Evolutionary conservation across 2,888 invertebrate genomes (phyloP).

Genomic region (Lysandra coridon): DNA sequence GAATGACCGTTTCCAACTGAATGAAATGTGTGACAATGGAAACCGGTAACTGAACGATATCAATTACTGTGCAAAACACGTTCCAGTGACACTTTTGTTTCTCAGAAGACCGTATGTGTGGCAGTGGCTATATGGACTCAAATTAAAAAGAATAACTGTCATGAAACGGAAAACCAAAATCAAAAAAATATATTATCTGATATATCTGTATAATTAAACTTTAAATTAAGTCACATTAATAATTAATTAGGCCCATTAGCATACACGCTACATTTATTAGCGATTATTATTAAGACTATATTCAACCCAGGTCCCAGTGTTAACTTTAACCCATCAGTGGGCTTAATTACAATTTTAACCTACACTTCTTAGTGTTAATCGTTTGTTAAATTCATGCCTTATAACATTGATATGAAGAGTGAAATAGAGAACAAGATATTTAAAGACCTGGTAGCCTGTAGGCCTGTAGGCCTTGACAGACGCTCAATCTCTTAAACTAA

Average conservation of each 20-base stretch:
- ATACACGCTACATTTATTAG: too few relatives aligned
- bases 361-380: too few relatives aligned
- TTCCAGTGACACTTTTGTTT: slow-evolving; percentile 18
- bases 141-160: neutral
- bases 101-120: slow-evolving; percentile 1
- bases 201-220: neutral
- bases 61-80: slow-evolving; percentile 29
- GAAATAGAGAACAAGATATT: too few relatives aligned
- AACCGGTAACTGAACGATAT: slow-evolving; percentile 8
- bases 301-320: too few relatives aligned
- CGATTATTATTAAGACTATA: too few relatives aligned
- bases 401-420: too few relatives aligned
- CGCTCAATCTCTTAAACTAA: neutral
- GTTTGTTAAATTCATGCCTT: too few relatives aligned
- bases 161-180: neutral
- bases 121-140: neutral
- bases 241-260: neutral
- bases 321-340: too few relatives aligned
- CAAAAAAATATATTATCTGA: neutral
- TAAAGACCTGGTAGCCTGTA: too few relatives aligned
- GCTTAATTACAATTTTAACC: too few relatives aligned
- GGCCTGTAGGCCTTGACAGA: neutral
- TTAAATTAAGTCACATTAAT: too few relatives aligned
- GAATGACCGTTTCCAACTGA: neutral
- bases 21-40: slow-evolving; percentile 2